Percentiles rank a stretch among this genome's conserved stretches.
phyloP scores from a whole-genome alignment of 2,113 vertebrate species.

The Pholis gunnellus region DNA sequence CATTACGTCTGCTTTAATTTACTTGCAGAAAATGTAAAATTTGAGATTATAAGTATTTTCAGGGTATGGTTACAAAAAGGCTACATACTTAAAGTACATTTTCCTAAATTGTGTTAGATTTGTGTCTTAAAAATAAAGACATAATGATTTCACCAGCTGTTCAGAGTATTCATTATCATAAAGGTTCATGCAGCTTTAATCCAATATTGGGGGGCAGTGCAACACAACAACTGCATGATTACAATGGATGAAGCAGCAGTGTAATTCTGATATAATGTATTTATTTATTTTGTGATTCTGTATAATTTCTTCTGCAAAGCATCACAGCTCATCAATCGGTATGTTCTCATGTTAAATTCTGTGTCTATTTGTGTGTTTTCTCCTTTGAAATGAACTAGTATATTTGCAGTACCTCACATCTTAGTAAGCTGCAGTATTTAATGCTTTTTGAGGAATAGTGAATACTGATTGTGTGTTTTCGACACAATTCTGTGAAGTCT shows the following conservation, averaged over 20 bases:
- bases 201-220: not conserved
- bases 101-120: slow-evolving; percentile 22
- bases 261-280: slow-evolving; percentile 65
- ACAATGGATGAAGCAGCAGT: slow-evolving; percentile 13
- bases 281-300: slow-evolving; percentile 78
- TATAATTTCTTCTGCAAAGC: slow-evolving; percentile 41
- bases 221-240: slow-evolving; percentile 32
- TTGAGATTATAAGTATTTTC: not conserved
- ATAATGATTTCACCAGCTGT: slow-evolving; percentile 36
- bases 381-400: slow-evolving; percentile 44
- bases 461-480: slow-evolving; percentile 63
- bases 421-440: slow-evolving; percentile 57
- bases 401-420: slow-evolving; percentile 68
- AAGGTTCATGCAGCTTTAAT: slow-evolving; percentile 26
- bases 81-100: not conserved
- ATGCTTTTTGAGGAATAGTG: slow-evolving; percentile 58
- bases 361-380: slow-evolving; percentile 40
- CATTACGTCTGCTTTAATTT: not conserved
- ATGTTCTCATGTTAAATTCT: slow-evolving; percentile 29
- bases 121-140: slow-evolving; percentile 30
- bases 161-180: slow-evolving; percentile 26
- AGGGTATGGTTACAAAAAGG: not conserved
- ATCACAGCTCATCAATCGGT: slow-evolving; percentile 48
- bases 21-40: slow-evolving; percentile 1
- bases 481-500: slow-evolving; percentile 74